phyloP scores from a whole-genome alignment of 2,113 vertebrate genomes.

The Tapirus terrestris region DNA sequence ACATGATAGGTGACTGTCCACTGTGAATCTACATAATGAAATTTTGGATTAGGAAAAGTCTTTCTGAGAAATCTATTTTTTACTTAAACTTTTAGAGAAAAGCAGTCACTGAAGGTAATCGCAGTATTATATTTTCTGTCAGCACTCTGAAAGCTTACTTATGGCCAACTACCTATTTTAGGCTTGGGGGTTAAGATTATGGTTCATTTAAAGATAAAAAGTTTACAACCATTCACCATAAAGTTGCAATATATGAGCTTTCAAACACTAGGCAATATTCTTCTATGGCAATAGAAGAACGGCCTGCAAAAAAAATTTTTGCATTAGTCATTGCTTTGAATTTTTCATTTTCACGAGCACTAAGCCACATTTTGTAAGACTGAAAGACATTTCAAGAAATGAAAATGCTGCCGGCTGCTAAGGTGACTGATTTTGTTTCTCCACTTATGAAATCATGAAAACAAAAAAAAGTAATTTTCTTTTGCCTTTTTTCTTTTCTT shows the following conservation, averaged over 20 bases:
- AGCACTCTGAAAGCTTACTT: not conserved
- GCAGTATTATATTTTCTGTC: not conserved
- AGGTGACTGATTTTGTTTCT: not conserved
- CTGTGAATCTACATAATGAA: not conserved
- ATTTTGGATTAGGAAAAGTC: not conserved
- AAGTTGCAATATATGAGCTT: not conserved
- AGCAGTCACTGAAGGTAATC: not conserved
- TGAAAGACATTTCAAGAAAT: not conserved
- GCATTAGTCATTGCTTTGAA: not conserved
- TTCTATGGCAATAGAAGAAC: not conserved
- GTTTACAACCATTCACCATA: not conserved
- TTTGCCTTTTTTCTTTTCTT: not conserved
- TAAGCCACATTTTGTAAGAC: not conserved
- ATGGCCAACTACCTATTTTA: not conserved
- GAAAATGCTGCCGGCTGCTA: not conserved
- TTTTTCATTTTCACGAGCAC: not conserved
- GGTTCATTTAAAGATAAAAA: slow-evolving; percentile 20
- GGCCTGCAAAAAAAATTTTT: not conserved
- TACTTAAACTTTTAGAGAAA: not conserved
- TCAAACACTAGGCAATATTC: not conserved
- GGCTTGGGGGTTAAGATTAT: not conserved
- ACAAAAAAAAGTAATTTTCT: not conserved
- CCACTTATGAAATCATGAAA: not conserved
- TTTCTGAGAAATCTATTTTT: not conserved
- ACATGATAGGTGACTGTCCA: not conserved